Base-by-base conservation (phyloP, 92 coral and sea anemone genomes). In the Desmophyllum pertusum region DNA sequence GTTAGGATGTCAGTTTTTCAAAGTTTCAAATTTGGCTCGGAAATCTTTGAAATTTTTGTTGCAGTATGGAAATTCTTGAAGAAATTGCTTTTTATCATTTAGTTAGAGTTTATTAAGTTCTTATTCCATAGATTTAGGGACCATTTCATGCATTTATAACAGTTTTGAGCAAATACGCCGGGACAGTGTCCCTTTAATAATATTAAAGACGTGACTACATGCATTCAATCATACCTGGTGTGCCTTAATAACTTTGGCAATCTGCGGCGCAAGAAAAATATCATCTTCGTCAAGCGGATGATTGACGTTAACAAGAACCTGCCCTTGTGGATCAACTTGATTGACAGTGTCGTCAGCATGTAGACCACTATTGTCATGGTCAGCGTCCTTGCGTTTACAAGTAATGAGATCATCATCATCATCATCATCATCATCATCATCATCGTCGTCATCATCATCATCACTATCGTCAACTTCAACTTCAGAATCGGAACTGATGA, bases 211-310 rank as follows among this genome's bases (percentile, higher is more conserved):
- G n/a, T n/a, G 21, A 23, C 82, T 53, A 21, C 53, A 36, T 30
- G 23, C 8, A 15, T 25, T 15, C 0, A 35, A 83, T 37, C 89
- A 3, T 84, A 94, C 99, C 99, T 96, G 99, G 43, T 96, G 99
- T 23, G 99, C 95, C 69, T 94, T 96, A 14, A 94, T 93, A 64
- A 70, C 80, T 46, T 85, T 87, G 23, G 97, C 90, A 52, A 96
- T 81, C 38, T 92, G 95, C 2, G 98, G 92, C 4, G 96, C 90
- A 46, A 96, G 88, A 70, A 92, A 96, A 46, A 96, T 92, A 50
- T 96, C 98, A 50, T 92, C 93, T 77, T 96, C 99, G 23, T 75
- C 84, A 13, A 86, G 81, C n/a, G 99, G 99, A 73, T 96, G 99
- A 75, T 92, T 93, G 25, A 91, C 89, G 64, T 96, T 96, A 3